Conservation (phyloP, 2,113 vertebrate species). For the Pitta sordida region DNA sequence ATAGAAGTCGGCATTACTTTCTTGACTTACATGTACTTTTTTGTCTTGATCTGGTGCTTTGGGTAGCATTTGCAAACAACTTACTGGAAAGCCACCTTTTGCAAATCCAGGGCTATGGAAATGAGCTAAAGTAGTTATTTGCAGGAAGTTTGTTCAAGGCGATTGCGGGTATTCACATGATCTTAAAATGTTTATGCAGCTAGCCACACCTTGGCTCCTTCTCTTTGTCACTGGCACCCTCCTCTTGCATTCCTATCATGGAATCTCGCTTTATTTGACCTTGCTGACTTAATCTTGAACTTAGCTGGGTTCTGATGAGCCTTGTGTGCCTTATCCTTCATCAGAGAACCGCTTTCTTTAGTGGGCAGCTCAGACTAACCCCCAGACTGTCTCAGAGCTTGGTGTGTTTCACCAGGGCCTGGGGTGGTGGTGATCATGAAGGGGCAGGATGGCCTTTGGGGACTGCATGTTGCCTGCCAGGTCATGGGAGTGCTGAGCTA, state of each 20-base stretch:
- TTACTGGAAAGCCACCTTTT: neutral
- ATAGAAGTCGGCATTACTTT: neutral
- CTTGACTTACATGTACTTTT: accelerated
- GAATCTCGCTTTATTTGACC: neutral
- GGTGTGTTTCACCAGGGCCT: neutral
- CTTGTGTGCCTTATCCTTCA: neutral
- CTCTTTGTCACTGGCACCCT: neutral
- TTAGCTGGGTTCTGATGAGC: neutral
- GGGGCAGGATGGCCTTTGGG: neutral
- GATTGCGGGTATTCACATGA: neutral
- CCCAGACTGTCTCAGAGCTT: too few species aligned
- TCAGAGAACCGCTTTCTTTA: neutral
- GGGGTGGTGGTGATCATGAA: accelerated
- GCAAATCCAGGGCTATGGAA: neutral
- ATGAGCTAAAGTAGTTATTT: neutral
- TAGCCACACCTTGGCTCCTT: neutral
- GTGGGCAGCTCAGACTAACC: accelerated
- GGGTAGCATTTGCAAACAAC: neutral
- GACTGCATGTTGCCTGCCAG: neutral
- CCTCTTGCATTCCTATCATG: neutral
- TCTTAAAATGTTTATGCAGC: neutral
- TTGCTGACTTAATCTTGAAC: neutral
- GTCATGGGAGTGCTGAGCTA: neutral
- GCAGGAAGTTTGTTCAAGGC: neutral
- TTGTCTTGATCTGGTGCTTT: neutral